These are phyloP conservation scores for Chloebia gouldiae DNA, from an alignment of 2,113 vertebrate species.

Conservation along the genomic window DNA sequence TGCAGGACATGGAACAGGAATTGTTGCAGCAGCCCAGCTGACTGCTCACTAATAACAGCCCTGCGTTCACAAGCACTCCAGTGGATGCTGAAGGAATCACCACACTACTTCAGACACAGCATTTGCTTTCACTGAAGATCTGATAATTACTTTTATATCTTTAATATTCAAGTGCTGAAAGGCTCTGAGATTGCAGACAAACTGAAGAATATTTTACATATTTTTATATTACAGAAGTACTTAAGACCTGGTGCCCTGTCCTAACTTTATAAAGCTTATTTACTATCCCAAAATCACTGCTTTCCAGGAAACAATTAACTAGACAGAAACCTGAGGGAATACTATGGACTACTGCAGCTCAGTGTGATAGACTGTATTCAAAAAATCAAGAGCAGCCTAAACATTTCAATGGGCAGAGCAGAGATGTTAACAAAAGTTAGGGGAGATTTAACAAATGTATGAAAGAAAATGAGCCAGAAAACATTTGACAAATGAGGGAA, in stretches of 20 bases:
- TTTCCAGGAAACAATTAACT: not conserved
- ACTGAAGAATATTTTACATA: not conserved
- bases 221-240: not conserved
- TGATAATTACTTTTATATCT: not conserved
- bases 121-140: not conserved
- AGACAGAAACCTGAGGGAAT: not conserved
- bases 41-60: not conserved
- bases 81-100: not conserved
- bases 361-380: not conserved
- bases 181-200: not conserved
- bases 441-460: not conserved
- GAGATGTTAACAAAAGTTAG: not conserved
- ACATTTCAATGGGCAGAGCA: not conserved
- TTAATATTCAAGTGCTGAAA: not conserved
- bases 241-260: not conserved
- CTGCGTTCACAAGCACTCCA: not conserved
- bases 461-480: not conserved
- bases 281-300: not conserved
- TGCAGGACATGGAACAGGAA: not conserved
- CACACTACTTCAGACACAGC: not conserved
- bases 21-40: not conserved
- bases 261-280: not conserved
- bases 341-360: not conserved
- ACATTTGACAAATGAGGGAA: not conserved
- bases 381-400: not conserved